Evolutionary conservation across 1,140 invertebrate genomes (phyloP).

Genomic region (Trachelipus rathkii): DNA sequence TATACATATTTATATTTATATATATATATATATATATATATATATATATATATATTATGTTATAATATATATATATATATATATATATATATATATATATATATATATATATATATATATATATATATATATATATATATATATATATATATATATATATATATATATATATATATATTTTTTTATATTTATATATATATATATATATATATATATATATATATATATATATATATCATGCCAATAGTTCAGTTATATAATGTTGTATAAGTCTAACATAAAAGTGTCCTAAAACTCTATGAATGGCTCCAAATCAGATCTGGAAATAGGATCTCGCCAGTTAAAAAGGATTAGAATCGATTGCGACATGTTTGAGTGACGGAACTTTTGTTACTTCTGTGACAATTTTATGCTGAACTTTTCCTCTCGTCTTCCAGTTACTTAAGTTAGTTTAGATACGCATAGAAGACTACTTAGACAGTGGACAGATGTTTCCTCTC

Average conservation of each 20-base stretch:
- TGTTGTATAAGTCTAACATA: no score
- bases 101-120: no score
- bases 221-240: no score
- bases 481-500: not conserved
- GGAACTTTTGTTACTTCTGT: slow-evolving; percentile 4
- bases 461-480: not conserved
- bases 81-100: no score
- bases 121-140: no score
- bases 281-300: no score
- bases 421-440: not conserved
- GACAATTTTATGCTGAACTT: not conserved
- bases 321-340: not conserved
- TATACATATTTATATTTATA: not conserved
- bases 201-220: no score
- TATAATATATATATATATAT: not conserved
- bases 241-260: no score
- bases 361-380: not conserved
- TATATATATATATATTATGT: not conserved
- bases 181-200: no score
- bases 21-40: slow-evolving; percentile 7
- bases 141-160: no score
- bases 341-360: not conserved
- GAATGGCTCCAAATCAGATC: not conserved
- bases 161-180: no score
- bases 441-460: slow-evolving; percentile 1